Percentiles rank a stretch among this genome's conserved stretches.
Evolutionary conservation across 2,797 vertebrate species (phyloP).

Genomic region (Astyanax mexicanus): DNA sequence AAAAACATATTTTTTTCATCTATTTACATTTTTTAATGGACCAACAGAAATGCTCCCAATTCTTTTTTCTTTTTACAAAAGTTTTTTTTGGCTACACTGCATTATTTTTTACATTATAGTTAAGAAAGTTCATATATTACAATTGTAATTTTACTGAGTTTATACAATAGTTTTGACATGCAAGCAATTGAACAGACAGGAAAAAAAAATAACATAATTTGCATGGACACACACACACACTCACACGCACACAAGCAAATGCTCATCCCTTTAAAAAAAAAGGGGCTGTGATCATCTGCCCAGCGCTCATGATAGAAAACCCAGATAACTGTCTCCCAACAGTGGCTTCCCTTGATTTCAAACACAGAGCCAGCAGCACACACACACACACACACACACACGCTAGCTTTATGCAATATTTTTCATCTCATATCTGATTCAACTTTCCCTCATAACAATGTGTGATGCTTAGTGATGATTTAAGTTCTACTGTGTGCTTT

Average conservation of each 20-base stretch:
- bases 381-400: neutral
- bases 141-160: no score
- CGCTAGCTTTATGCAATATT: no score
- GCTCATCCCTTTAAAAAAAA: neutral
- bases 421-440: neutral
- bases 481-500: neutral
- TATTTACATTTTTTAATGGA: neutral
- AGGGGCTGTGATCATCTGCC: slow-evolving; percentile 25
- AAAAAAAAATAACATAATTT: neutral
- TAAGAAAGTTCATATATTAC: neutral
- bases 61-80: neutral
- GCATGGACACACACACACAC: slow-evolving; percentile 11
- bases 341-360: slow-evolving; percentile 6
- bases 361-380: slow-evolving; percentile 18
- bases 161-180: neutral
- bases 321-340: neutral
- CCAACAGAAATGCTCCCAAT: neutral
- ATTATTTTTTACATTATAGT: neutral
- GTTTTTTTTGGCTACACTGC: neutral
- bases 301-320: slow-evolving; percentile 20
- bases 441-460: neutral
- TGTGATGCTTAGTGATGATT: no score
- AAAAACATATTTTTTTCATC: no score
- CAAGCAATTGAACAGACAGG: neutral
- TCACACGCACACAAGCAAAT: neutral